phyloP scores from a whole-genome alignment of 2,888 invertebrate genomes.

The Dilophus febrilis region DNA sequence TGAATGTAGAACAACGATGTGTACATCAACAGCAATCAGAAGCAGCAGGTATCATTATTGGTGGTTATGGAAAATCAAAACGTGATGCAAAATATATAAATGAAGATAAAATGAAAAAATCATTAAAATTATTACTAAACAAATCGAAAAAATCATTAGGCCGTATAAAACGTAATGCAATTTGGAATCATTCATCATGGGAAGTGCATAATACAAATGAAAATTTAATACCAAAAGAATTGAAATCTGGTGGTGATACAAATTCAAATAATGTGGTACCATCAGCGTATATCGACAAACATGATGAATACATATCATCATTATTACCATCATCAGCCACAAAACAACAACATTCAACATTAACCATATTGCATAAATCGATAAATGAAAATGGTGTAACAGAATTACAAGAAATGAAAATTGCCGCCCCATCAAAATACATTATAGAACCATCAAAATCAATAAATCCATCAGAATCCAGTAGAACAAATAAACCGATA shows the following conservation, averaged over 20 bases:
- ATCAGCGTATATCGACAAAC: no score
- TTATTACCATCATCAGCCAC: no score
- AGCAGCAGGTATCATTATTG: not conserved
- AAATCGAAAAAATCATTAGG: not conserved
- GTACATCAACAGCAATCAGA: not conserved
- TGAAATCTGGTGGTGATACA: not conserved
- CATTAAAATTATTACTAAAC: not conserved
- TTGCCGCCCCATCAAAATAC: no score
- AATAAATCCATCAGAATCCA: no score
- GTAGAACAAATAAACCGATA: no score
- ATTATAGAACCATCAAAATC: no score
- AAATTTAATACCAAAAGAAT: not conserved
- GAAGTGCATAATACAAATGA: not conserved
- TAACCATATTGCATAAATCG: no score
- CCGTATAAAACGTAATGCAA: not conserved
- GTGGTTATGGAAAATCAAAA: not conserved
- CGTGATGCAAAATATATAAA: not conserved
- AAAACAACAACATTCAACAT: no score
- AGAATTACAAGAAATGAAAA: no score
- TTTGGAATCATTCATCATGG: not conserved
- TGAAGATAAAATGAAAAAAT: not conserved
- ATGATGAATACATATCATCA: no score
- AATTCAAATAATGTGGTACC: not conserved
- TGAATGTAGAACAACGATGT: conserved; percentile 3
- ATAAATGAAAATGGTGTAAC: no score